Evolutionary conservation across 2,797 vertebrate genomes (phyloP).

Genomic region (Poecilia picta): DNA sequence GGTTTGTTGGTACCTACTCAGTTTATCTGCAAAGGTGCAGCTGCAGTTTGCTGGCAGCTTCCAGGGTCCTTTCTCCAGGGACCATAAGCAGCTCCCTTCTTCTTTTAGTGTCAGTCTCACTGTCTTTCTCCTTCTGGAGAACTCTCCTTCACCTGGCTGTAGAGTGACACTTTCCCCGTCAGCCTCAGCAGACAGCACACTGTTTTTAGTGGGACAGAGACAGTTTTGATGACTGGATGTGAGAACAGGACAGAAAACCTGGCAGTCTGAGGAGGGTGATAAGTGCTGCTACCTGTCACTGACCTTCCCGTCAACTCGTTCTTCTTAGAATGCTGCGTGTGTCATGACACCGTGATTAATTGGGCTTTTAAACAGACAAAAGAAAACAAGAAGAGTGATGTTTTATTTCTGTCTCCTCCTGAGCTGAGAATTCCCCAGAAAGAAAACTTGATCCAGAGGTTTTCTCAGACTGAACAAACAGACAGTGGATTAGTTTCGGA

Average conservation of each 20-base stretch:
- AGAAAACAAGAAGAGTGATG: conserved; percentile 46
- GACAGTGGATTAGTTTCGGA: conserved; percentile 83
- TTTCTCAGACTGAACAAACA: conserved; percentile 81
- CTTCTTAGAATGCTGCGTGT: background rate
- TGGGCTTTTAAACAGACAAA: conserved; percentile 32
- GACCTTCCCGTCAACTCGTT: conserved; percentile 51
- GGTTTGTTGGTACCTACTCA: conserved; percentile 39
- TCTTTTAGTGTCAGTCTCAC: conserved; percentile 34
- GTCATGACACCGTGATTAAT: background rate
- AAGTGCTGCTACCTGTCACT: conserved; percentile 55
- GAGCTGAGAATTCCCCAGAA: conserved; percentile 77
- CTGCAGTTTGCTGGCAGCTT: conserved; percentile 58
- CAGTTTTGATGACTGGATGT: conserved; percentile 43
- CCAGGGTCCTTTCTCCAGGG: conserved; percentile 43
- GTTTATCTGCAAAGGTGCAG: conserved; percentile 79
- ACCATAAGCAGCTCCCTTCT: conserved; percentile 27
- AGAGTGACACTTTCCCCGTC: conserved; percentile 34
- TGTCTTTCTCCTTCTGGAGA: conserved; percentile 12
- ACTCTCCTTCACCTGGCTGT: conserved; percentile 28
- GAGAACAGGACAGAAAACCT: conserved; percentile 39
- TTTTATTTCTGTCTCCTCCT: conserved; percentile 69
- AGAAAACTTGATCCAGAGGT: conserved; percentile 79
- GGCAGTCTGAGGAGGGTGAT: conserved; percentile 32
- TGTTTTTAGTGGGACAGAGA: conserved; percentile 49
- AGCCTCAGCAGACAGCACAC: conserved; percentile 38